Conservation (phyloP, 2,113 vertebrate species). For the Muntiacus reevesi region DNA sequence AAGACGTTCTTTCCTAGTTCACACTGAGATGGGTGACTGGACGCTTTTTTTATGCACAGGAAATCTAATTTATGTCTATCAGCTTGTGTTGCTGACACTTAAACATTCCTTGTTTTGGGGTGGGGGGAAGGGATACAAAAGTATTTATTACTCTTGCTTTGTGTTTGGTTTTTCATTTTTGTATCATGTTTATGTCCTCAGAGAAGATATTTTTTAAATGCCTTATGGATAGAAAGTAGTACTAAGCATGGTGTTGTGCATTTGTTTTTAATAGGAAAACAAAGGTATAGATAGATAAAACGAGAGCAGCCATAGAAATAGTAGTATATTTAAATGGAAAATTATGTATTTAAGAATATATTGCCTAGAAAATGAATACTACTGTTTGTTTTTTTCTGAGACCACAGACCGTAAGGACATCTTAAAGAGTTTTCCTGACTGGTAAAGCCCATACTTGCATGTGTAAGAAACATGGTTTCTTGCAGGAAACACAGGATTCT, state of each 20-base stretch:
- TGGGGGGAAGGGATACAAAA: not conserved
- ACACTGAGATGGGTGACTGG: conserved; percentile 43
- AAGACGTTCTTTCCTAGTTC: conserved; percentile 16
- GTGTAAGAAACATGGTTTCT: conserved; percentile 49
- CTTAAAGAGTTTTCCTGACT: not conserved
- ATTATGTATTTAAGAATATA: conserved; percentile 47
- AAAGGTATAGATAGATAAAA: conserved; percentile 36
- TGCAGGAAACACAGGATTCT: conserved; percentile 39
- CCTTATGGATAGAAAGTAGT: conserved; percentile 28
- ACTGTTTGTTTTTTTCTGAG: not conserved
- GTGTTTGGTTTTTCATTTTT: conserved; percentile 42
- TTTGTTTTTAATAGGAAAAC: conserved; percentile 38
- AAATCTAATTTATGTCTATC: conserved; percentile 40
- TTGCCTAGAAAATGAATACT: conserved; percentile 18
- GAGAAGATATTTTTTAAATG: conserved; percentile 44
- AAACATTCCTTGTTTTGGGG: not conserved
- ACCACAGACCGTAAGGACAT: not conserved
- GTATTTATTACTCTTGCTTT: conserved; percentile 56
- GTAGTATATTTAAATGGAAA: conserved; percentile 59
- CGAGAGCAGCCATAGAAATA: conserved; percentile 32
- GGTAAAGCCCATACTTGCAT: not conserved
- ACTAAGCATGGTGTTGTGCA: conserved; percentile 35
- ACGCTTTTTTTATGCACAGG: conserved; percentile 1
- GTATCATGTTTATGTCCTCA: conserved; percentile 54
- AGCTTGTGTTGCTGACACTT: conserved; percentile 36